Evolutionary conservation across 1,140 invertebrate genomes (phyloP), one percentile per base, ranked within the genome.

Genomic region (Drosophila lowei): DNA sequence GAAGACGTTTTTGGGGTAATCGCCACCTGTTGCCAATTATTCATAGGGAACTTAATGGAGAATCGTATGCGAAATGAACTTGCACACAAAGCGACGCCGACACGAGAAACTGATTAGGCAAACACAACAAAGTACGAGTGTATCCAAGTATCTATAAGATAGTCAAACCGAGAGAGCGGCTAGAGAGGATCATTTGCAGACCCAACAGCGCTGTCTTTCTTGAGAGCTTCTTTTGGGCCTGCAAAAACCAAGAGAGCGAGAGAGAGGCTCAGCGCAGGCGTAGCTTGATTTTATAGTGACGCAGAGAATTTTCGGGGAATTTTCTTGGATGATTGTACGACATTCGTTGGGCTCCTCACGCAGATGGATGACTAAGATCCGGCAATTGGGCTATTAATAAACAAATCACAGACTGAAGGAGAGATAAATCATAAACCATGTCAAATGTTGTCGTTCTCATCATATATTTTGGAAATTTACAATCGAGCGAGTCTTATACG

Each of bases 261-360:
- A 34, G 28, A 30, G 7, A 28, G 8, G 2, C 30, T 30, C 0
- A 38, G 50, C 34, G 7, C 57, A 50, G 23, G 46, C n/a, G 9
- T 46, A 50, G 41, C 46, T 30, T n/a, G 28, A 25, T 48, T 66
- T 48, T 57, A 42, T 47, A 28, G 50, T 68, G 65, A 68, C 65
- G 63, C 65, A 68, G 50, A 56, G n/a, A 41, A 25, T 47, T 57
- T 68, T 68, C 65, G 65, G 44, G 25, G 65, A 68, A 68, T 57
- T 68, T 68, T 57, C 34, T 38, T 38, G 34, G 9, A 38, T 38
- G 34, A 38, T 38, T 38, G 9, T 38, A 34, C n/a, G n/a, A 57
- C 41, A 48, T 68, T 30, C 21, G 16, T 57, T 49, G 34, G 68
- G 42, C 50, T 49, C 56, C 65, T 34, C 18, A 15, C 18, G 34